These are phyloP conservation scores for Oreotragus oreotragus DNA, from an alignment of 2,113 vertebrate genomes.

Conservation along the genomic window DNA sequence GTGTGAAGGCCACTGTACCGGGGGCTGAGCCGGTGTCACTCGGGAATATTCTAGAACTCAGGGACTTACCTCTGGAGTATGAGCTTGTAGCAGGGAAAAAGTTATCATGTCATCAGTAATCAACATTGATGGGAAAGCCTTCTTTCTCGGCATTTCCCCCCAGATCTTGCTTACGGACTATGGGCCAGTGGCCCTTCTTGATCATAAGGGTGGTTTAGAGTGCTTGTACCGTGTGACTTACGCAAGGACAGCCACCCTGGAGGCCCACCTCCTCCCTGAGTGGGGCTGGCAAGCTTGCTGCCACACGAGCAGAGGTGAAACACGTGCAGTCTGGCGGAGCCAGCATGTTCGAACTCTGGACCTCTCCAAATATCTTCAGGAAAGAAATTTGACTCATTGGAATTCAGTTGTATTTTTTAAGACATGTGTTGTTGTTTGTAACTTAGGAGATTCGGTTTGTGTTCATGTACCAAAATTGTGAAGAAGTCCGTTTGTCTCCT, in stretches of 20 bases:
- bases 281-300: constrained; percentile 10
- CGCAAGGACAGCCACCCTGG: constrained; percentile 2
- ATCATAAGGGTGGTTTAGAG: not conserved
- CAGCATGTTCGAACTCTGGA: constrained; percentile 52
- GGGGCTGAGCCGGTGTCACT: not conserved
- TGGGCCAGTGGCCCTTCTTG: not conserved
- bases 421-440: constrained; percentile 41
- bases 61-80: not conserved
- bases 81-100: not conserved
- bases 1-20: not conserved
- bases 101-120: not conserved
- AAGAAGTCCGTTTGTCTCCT: not conserved
- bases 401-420: constrained; percentile 57
- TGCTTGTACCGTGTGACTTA: not conserved
- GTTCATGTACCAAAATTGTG: constrained; percentile 25
- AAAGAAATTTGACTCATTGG: constrained; percentile 55
- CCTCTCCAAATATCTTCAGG: constrained; percentile 61
- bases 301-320: not conserved
- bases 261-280: constrained; percentile 8
- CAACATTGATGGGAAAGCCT: not conserved
- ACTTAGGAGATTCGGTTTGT: constrained; percentile 32
- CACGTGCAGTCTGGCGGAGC: constrained; percentile 46
- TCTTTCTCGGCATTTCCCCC: not conserved
- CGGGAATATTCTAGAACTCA: not conserved
- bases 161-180: not conserved